Base-by-base conservation (phyloP, 2,113 vertebrate genomes). In the Urocitellus parryii region DNA sequence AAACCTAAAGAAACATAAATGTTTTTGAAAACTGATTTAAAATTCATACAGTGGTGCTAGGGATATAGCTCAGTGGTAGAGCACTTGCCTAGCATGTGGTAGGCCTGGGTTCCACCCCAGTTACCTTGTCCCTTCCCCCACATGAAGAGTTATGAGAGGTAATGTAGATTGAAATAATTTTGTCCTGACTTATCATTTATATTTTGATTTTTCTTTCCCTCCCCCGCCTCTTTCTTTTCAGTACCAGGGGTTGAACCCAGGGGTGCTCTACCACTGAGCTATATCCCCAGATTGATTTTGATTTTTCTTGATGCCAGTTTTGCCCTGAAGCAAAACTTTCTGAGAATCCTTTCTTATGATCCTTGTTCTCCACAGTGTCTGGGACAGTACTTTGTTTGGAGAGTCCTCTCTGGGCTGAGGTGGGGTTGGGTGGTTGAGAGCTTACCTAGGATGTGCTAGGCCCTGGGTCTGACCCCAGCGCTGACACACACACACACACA, bases 121-220 rank as follows among this genome's bases (percentile, higher is more conserved):
- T 22, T 61, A 24, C 22, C 58, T 24, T 25, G 7, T 8, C 20
- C 58, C 58, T 22, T 9, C 63, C 24, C 63, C 27, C 63, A 29
- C 63, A 65, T 4, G 25, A 67, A 63, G 27, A 67, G 27, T 34
- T 34, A 84, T 34, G 8, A 37, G 56, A 63, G 20, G 25, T 13
- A 53, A 37, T 37, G 65, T 7, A 81, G 12, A 13, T 56, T 37
- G 4, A 22, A 53, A n/a, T 81, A 16, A 91, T 53, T 42, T 74
- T 65, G 32, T 78, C 78, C 48, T 51, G 13, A 51, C 76, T 74
- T 81, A 37, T n/a, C 34, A 78, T 86, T 95, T 86, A 53, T 39
- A 87, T 67, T 76, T 82, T 82, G 12, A 94, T 45, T 48, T 73
- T 13, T 39, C 24, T 13, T 20, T 61, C 45, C 1, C 8, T 39